Percentiles rank a stretch among this genome's conserved stretches.
These are phyloP conservation scores for Thermophis baileyi DNA, from an alignment of 2,113 vertebrate species.

Conservation along the genomic window DNA sequence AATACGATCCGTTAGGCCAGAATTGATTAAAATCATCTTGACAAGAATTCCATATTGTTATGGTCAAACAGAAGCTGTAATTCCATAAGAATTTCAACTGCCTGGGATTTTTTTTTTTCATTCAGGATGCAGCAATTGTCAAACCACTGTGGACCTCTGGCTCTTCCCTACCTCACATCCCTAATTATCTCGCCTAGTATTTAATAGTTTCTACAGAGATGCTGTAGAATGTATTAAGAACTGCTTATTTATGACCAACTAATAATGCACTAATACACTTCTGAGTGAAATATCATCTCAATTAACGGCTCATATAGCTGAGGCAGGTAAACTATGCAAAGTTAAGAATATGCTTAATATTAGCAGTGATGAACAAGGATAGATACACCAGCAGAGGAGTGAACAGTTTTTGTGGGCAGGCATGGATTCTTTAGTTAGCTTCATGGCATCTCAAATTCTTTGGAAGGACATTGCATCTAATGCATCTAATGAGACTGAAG, in stretches of 20 bases:
- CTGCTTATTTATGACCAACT: constrained; percentile 6
- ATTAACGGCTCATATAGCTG: not conserved
- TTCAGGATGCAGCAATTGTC: not conserved
- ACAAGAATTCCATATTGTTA: not conserved
- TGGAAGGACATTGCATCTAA: not conserved
- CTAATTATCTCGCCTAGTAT: constrained; percentile 13
- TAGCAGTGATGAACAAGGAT: not conserved
- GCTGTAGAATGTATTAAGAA: not conserved
- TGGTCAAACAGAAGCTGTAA: not conserved
- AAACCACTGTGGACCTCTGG: not conserved
- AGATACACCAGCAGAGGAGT: not conserved
- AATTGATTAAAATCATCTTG: not conserved
- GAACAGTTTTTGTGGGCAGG: not conserved
- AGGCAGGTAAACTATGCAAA: not conserved
- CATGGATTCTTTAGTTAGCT: not conserved
- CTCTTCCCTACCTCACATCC: not conserved
- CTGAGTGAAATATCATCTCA: not conserved
- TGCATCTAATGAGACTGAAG: not conserved
- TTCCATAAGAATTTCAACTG: not conserved
- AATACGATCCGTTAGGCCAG: not conserved
- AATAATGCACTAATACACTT: not conserved
- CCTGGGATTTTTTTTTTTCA: not conserved
- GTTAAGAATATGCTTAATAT: constrained; percentile 17
- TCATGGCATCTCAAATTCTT: not conserved
- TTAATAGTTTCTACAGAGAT: constrained; percentile 6